Evolutionary conservation across 2,113 vertebrate species (phyloP), one percentile per base, ranked within the genome.

Genomic region (Casuarius casuarius): DNA sequence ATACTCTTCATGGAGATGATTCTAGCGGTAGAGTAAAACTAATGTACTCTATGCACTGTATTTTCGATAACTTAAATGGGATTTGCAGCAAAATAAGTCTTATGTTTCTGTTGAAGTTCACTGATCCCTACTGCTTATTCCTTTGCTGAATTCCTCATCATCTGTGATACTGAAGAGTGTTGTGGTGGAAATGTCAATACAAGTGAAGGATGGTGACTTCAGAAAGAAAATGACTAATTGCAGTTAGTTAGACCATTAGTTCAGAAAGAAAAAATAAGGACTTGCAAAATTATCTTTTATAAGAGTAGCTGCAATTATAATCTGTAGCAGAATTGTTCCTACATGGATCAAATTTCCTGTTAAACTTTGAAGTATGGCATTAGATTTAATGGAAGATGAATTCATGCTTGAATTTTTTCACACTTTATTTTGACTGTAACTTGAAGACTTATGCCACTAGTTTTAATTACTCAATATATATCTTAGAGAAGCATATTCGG

Each of bases 351-450:
- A 68, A 12, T 28, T 76, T 82, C 7, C 20, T 80, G 38, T 83
- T 66, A 38, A 86, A 28, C 7, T 10, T 1, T 40, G 35, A 38
- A 73, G 16, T 46, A 31, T 74, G 68, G 14, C 13, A 25, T 77
- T 44, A 40, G 20, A 33, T 78, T 74, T 59, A 52, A 49, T 51
- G 26, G 63, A 67, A 70, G 26, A 70, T 16, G 7, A 21, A 48
- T 85, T 94, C 11, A 19, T 15, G 6, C 28, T 52, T 68, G 5
- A 33, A 3, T 44, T 77, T 78, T 84, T 65, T 28, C 10, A 0
- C 1, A 4, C 3, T 0, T 15, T 1, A 2, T 80, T 86, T 73
- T 14, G 51, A 12, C 14, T 79, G 0, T 82, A 68, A 58, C n/a
- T 92, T 62, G 16, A 81, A 89, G 21, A 33, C 29, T 89, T 79